Base-by-base conservation (phyloP, 2,888 invertebrate genomes). In the Torymus texanus region DNA sequence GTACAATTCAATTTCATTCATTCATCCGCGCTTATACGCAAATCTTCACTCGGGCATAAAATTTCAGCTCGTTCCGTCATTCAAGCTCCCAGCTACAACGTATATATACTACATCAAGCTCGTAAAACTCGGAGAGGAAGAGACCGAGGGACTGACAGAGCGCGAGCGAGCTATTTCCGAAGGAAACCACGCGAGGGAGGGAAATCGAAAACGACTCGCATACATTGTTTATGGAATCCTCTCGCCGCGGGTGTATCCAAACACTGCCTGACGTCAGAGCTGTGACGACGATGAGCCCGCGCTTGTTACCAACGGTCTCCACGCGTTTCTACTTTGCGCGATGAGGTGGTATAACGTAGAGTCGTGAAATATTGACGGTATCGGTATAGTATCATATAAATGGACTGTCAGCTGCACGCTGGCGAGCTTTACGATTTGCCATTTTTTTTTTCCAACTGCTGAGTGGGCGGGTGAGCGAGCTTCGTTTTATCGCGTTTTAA, bases 361-460 rank as follows among this genome's bases (percentile, higher is more conserved):
- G 41, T 41, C 5, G 16, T n/a, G 29, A 75, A 75, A 75, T 68
- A 75, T 75, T 68, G 68, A 68, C 51, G 14, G 41, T 61, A 68
- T 61, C 66, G 58, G 16, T 16, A 56, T 56, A 51, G 63, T 56
- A 51, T 72, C 56, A 12, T 13, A 67, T 67, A 75, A 75, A 75
- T 50, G 58, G 59, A 24, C 66, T 59, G 75, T 67, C 66, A 59
- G 14, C n/a, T 24, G 12, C 62, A 21, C 14, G 18, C 51, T 24
- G 51, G 18, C 21, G 65, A 29, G 29, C 53, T 58, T 66, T 16
- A 21, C 18, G 72, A 63, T 53, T 72, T 16, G 13, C 3, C 68
- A 5, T 21, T 70, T 29, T 58, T 66, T 21, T 50, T 74, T 55
- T 13, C 21, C 0, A 14, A 14, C 18, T 29, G 41, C 0, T 41